These are phyloP conservation scores for Varroa destructor DNA, from an alignment of 1,140 invertebrate genomes.

Conservation along the genomic window DNA sequence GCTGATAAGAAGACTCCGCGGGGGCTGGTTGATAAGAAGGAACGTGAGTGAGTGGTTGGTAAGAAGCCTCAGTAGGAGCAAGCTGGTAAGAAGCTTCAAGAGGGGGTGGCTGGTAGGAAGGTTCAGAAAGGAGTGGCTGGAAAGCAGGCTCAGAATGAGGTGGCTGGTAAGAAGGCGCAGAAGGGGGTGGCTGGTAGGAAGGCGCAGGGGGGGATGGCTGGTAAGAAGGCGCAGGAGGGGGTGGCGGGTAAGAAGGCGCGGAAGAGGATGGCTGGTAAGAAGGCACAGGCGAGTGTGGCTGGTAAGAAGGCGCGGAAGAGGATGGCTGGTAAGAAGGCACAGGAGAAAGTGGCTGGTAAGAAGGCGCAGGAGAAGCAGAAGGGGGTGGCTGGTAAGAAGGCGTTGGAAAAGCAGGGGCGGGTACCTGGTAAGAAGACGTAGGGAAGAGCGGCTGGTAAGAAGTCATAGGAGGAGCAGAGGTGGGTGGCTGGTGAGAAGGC, in stretches of 20 bases:
- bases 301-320: not conserved
- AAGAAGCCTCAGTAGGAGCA: too few relatives aligned
- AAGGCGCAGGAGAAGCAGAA: not conserved
- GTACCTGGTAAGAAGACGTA: not conserved
- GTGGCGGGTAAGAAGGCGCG: not conserved
- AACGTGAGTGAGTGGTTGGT: too few relatives aligned
- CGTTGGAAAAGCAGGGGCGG: not conserved
- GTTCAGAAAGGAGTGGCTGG: not conserved
- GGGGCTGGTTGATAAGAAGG: too few relatives aligned
- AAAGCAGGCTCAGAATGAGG: not conserved
- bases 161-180: not conserved
- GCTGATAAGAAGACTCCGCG: too few relatives aligned
- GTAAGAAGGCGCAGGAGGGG: not conserved
- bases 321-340: not conserved
- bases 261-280: not conserved
- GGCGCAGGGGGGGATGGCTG: not conserved
- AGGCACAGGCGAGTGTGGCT: not conserved
- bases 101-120: too few relatives aligned
- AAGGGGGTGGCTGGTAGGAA: not conserved
- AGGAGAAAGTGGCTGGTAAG: not conserved
- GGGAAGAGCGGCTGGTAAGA: not conserved
- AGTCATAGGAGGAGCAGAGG: not conserved
- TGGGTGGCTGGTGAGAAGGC: not conserved
- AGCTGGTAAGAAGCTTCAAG: too few relatives aligned
- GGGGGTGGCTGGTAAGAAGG: not conserved